Conservation (phyloP, 1,140 invertebrate genomes). For the Octopus sinensis region DNA sequence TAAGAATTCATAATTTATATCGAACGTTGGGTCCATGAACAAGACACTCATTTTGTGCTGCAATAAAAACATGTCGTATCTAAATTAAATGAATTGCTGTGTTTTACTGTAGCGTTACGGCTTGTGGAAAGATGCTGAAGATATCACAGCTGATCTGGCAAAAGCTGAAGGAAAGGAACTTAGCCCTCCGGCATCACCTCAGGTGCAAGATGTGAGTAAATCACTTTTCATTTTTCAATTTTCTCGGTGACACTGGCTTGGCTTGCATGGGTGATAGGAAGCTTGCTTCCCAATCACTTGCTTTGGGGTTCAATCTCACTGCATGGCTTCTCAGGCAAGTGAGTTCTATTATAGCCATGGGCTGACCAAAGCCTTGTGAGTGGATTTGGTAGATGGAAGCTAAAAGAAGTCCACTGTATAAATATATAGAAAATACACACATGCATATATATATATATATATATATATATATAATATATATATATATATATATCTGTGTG, state of each 20-base stretch:
- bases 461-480: background rate
- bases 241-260: no score
- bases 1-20: constrained; percentile 4
- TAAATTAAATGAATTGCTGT: background rate
- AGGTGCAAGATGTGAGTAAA: background rate
- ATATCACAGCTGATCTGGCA: constrained; percentile 34
- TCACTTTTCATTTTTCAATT: no score
- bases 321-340: no score
- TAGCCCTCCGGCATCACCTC: constrained; percentile 25
- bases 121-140: constrained; percentile 78
- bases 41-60: background rate
- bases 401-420: no score
- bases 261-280: no score
- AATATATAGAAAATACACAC: no score
- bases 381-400: no score
- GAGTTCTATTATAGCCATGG: no score
- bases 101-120: constrained; percentile 69
- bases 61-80: background rate
- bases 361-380: no score
- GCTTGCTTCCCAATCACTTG: no score
- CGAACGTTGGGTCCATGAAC: background rate
- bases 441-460: no score
- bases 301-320: no score
- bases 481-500: background rate
- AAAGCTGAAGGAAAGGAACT: constrained; percentile 32